Base-by-base conservation (phyloP, 2,797 vertebrate genomes). In the Hippopotamyrus pictus region DNA sequence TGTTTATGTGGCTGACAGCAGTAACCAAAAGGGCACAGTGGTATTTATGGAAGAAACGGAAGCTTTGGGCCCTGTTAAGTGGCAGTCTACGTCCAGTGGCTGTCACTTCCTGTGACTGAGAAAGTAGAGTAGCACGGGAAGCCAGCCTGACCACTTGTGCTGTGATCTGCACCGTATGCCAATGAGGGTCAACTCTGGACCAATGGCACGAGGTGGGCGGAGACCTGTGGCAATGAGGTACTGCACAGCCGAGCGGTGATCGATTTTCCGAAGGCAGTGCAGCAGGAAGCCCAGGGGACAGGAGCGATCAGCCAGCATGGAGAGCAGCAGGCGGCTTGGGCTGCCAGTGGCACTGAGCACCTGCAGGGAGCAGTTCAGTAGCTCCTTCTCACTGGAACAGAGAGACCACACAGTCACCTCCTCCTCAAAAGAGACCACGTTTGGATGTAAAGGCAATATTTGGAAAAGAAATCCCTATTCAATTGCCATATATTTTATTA, bases 301-400 rank as follows among this genome's bases (percentile, higher is more conserved):
- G 90, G 93, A 92, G 0, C 96, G 95, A 25, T 97, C 96, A 0
- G 95, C 93, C 48, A 98, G 94, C 76, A 95, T 91, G 41, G 95
- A 94, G 86, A 97, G 94, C 41, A 97, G 93, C 76, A 93, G 91
- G 25, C 95, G 95, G 0, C 95, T 95, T 0, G 97, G 96, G 92
- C 97, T 98, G 59, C 97, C 97, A 0, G 88, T 89, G 6, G 95
- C 91, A 33, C 88, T 96, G 90, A 98, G 92, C 90, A 97, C 97
- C 94, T 97, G 96, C 51, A 98, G 95, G 0, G 97, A 97, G 92
- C 96, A 97, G 91, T 92, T 94, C 90, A 97, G 97, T 94, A 98
- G 91, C 94, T 97, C 97, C 88, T 92, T 94, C 5, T 95, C 94
- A 25, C 97, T 98, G 92, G 91, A 90, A 89, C 44, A 87, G 79